Percentiles rank a stretch among this genome's conserved stretches.
Conservation (phyloP, 2,888 invertebrate genomes). For the Dioctria linearis region DNA sequence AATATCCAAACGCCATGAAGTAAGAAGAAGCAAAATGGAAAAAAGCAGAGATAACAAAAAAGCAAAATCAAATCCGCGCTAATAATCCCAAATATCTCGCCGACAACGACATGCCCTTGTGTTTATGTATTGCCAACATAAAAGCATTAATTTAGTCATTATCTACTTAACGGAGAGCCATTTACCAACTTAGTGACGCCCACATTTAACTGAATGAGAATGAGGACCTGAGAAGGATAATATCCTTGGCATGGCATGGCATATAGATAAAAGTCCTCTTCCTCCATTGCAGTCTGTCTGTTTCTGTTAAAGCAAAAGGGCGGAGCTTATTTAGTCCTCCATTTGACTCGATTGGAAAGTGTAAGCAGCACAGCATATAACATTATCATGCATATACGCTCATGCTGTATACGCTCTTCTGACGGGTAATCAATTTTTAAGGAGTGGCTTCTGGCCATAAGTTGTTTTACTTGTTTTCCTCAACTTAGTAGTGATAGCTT, state of each 20-base stretch:
- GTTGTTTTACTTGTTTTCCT: constrained; percentile 54
- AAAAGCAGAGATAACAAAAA: constrained; percentile 15
- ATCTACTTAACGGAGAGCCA: constrained; percentile 69
- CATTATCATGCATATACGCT: not conserved
- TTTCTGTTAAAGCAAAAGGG: constrained; percentile 15
- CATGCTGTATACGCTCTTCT: not conserved
- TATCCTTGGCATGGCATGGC: constrained; percentile 55
- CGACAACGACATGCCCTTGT: constrained; percentile 55
- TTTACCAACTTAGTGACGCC: constrained; percentile 52
- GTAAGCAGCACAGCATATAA: constrained; percentile 53
- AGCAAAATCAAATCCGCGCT: constrained; percentile 57
- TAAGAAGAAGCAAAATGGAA: constrained; percentile 12
- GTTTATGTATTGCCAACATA: constrained; percentile 64
- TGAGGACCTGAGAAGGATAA: constrained; percentile 20
- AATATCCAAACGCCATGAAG: not conserved
- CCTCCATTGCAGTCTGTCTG: constrained; percentile 49
- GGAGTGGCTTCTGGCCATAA: constrained; percentile 57
- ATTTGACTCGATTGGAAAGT: constrained; percentile 29
- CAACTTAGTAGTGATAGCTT: constrained; percentile 56
- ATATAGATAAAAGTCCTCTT: constrained; percentile 57
- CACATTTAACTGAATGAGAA: not conserved
- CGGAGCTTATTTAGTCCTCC: constrained; percentile 35
- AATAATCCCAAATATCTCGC: constrained; percentile 58
- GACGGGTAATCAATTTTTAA: constrained; percentile 49
- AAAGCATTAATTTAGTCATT: constrained; percentile 72